A percentile compares a stretch with the other conserved stretches of the same genome.
phyloP scores from a whole-genome alignment of 2,888 invertebrate genomes.

The Brachypterus glaber region DNA sequence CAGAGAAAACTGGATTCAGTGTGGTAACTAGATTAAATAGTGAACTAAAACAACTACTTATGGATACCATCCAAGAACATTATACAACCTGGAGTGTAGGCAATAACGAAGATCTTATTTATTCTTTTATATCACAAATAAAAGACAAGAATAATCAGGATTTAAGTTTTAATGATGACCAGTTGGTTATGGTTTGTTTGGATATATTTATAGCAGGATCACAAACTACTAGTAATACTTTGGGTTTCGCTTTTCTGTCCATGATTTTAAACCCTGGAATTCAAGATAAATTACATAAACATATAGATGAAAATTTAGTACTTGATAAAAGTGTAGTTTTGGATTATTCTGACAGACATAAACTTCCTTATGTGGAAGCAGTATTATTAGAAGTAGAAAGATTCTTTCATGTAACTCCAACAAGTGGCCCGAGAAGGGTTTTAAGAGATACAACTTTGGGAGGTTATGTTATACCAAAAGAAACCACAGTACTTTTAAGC shows the following conservation, averaged over 20 bases:
- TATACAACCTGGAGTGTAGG: constrained; percentile 40
- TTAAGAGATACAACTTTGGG: constrained; percentile 45
- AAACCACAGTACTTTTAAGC: constrained; percentile 34
- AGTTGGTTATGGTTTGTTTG: constrained; percentile 53
- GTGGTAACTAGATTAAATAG: constrained; percentile 47
- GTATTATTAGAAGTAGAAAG: constrained; percentile 45
- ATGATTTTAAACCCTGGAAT: constrained; percentile 50
- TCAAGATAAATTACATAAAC: constrained; percentile 47
- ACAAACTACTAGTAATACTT: constrained; percentile 52
- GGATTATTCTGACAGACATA: constrained; percentile 40
- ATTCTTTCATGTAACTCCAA: constrained; percentile 40
- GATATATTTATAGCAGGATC: constrained; percentile 61
- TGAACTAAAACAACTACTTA: constrained; percentile 46
- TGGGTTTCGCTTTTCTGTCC: constrained; percentile 52
- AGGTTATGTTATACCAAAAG: constrained; percentile 43
- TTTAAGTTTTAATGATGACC: constrained; percentile 46
- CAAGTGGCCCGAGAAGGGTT: constrained; percentile 45
- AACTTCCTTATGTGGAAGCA: constrained; percentile 47
- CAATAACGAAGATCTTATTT: constrained; percentile 50
- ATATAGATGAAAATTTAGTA: constrained; percentile 44
- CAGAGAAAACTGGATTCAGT: constrained; percentile 52
- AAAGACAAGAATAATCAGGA: constrained; percentile 18
- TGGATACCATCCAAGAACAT: constrained; percentile 50
- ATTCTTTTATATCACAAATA: constrained; percentile 55
- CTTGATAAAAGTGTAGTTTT: constrained; percentile 40